Conservation (phyloP, 2,888 invertebrate species). For the Orgyia antiqua region DNA sequence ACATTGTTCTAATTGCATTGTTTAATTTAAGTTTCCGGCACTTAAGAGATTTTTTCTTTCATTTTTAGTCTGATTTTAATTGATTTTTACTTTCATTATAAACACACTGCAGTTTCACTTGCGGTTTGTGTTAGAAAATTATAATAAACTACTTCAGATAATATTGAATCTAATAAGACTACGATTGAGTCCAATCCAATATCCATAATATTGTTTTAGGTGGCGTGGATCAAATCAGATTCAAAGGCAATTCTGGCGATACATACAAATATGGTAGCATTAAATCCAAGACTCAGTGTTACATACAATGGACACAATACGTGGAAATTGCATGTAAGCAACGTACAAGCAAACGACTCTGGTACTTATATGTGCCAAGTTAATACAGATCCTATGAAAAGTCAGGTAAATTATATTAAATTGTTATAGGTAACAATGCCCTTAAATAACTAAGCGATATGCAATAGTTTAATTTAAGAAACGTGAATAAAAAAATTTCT, state of each 20-base stretch:
- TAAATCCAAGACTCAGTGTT: constrained; percentile 90
- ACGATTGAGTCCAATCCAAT: too few species aligned
- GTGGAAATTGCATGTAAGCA: constrained; percentile 94
- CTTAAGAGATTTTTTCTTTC: constrained; percentile 21
- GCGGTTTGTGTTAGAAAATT: too few species aligned
- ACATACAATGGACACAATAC: constrained; percentile 96
- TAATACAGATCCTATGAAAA: constrained; percentile 94
- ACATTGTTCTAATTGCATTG: constrained; percentile 50
- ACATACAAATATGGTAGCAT: constrained; percentile 92
- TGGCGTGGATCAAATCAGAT: constrained; percentile 95
- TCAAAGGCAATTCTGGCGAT: constrained; percentile 93
- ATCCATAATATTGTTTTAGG: constrained; percentile 70
- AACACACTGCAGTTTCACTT: too few species aligned
- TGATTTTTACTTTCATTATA: too few species aligned
- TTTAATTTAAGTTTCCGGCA: constrained; percentile 32
- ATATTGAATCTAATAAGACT: too few species aligned
- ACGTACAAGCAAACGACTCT: constrained; percentile 93
- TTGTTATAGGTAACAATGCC: too few species aligned
- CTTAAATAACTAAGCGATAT: constrained; percentile 1
- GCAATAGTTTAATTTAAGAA: not conserved
- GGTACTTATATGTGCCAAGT: constrained; percentile 97
- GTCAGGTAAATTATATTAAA: constrained; percentile 79
- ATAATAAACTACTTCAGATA: too few species aligned
- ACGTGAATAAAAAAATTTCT: too few species aligned
- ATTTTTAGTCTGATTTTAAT: too few species aligned